A percentile compares a stretch with the other conserved stretches of the same genome.
These are phyloP conservation scores for Octodon degus DNA, from an alignment of 2,113 vertebrate species.

Conservation along the genomic window DNA sequence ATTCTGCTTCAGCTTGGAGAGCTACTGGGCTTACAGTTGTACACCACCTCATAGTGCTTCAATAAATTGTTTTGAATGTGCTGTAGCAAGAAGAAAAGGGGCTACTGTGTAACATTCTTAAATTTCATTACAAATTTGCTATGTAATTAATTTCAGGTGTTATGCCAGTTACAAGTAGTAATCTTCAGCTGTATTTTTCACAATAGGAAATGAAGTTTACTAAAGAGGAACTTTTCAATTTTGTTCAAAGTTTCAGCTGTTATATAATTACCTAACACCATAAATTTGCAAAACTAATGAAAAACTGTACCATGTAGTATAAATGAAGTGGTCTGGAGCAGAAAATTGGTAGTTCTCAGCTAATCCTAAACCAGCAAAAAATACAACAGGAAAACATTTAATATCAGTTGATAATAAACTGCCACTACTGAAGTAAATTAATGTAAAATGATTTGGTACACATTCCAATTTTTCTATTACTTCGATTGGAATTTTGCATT, in stretches of 20 bases:
- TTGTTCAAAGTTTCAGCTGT: conserved; percentile 38
- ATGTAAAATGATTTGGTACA: conserved; percentile 72
- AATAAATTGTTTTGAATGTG: conserved; percentile 22
- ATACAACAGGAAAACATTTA: conserved; percentile 61
- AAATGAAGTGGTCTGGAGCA: conserved; percentile 43
- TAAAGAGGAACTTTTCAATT: conserved; percentile 38
- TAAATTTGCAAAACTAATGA: conserved; percentile 58
- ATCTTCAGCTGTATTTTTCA: conserved; percentile 36
- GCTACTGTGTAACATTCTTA: background rate
- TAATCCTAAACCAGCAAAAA: conserved; percentile 65
- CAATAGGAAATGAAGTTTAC: conserved; percentile 67
- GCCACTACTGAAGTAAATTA: conserved; percentile 70
- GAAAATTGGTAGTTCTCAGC: conserved; percentile 60
- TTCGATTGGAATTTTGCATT: conserved; percentile 71
- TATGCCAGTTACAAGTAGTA: background rate
- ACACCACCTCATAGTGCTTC: background rate
- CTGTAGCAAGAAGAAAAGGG: background rate
- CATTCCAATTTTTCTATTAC: conserved; percentile 71
- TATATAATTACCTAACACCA: conserved; percentile 45
- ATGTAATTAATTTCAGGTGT: conserved; percentile 38
- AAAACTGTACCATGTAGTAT: conserved; percentile 17
- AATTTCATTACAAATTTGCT: conserved; percentile 16
- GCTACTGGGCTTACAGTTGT: background rate
- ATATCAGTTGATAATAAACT: conserved; percentile 66
- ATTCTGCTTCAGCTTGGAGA: background rate